phyloP scores from a whole-genome alignment of 2,888 invertebrate species.

The Xylota sylvarum region DNA sequence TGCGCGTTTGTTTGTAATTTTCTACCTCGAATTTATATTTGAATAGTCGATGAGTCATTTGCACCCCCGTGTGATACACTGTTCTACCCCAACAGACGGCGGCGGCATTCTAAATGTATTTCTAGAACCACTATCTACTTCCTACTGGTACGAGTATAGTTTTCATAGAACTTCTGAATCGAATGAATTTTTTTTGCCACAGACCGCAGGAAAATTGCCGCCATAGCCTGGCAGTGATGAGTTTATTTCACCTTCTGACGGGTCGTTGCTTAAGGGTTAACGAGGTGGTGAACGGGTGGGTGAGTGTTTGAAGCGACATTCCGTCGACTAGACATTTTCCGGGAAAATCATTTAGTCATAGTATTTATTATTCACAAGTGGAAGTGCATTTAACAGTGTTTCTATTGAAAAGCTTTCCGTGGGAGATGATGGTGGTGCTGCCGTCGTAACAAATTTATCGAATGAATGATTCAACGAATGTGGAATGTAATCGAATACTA shows the following conservation, averaged over 20 bases:
- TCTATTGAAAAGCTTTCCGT: conserved; percentile 37
- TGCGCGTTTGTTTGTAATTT: neutral
- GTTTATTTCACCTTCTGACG: conserved; percentile 41
- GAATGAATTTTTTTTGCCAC: conserved; percentile 27
- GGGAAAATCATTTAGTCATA: conserved; percentile 73
- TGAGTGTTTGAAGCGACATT: conserved; percentile 39
- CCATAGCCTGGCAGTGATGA: conserved; percentile 20
- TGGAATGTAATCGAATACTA: conserved; percentile 56
- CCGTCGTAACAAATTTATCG: conserved; percentile 32
- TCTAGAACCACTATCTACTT: conserved; percentile 20
- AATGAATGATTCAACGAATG: conserved; percentile 67
- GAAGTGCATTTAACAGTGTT: conserved; percentile 53
- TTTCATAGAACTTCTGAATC: conserved; percentile 28
- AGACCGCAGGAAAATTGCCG: conserved; percentile 48
- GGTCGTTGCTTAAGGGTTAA: neutral
- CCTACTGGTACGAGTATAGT: neutral
- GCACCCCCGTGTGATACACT: neutral
- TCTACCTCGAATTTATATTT: neutral
- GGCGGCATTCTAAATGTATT: conserved; percentile 26
- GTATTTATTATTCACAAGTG: conserved; percentile 72
- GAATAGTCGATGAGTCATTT: conserved; percentile 39
- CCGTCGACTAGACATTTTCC: conserved; percentile 70
- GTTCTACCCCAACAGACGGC: neutral
- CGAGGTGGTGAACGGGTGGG: neutral
- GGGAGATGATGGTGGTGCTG: conserved; percentile 12